These are phyloP conservation scores for Lethocerus indicus DNA, from an alignment of 1,140 invertebrate species.

Conservation along the genomic window DNA sequence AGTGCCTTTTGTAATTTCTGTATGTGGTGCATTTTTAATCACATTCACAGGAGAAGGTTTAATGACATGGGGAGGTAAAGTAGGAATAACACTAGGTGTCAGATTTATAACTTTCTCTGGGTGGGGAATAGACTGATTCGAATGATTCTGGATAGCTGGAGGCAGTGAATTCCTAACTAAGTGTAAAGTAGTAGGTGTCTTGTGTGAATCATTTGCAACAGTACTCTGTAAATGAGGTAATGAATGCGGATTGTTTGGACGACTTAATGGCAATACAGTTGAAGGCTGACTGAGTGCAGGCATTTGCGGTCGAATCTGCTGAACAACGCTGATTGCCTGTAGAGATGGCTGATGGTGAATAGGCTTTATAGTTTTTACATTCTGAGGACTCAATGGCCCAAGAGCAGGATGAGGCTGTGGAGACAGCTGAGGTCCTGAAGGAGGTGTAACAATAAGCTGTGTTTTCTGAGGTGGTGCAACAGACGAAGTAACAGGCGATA, in stretches of 20 bases:
- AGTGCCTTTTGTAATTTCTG: neutral
- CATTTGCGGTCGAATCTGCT: neutral
- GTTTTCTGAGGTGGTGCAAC: neutral
- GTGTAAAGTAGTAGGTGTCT: neutral
- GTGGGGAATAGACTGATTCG: conserved; percentile 1
- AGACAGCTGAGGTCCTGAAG: neutral
- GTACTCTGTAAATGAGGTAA: neutral
- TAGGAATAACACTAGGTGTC: neutral
- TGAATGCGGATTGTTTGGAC: neutral
- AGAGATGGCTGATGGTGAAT: neutral
- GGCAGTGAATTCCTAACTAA: neutral
- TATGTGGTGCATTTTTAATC: neutral
- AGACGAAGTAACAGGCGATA: no score
- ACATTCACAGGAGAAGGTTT: neutral
- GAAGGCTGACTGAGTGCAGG: neutral
- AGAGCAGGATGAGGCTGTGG: conserved; percentile 2
- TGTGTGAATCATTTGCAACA: neutral
- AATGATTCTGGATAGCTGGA: neutral
- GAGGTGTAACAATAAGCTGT: neutral
- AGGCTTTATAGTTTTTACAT: conserved; percentile 7
- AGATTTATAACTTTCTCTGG: conserved; percentile 10
- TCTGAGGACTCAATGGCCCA: conserved; percentile 9
- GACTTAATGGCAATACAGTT: neutral
- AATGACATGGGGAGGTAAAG: no score
- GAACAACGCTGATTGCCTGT: neutral